phyloP scores from a whole-genome alignment of 2,113 vertebrate species.

The Crotalus tigris region DNA sequence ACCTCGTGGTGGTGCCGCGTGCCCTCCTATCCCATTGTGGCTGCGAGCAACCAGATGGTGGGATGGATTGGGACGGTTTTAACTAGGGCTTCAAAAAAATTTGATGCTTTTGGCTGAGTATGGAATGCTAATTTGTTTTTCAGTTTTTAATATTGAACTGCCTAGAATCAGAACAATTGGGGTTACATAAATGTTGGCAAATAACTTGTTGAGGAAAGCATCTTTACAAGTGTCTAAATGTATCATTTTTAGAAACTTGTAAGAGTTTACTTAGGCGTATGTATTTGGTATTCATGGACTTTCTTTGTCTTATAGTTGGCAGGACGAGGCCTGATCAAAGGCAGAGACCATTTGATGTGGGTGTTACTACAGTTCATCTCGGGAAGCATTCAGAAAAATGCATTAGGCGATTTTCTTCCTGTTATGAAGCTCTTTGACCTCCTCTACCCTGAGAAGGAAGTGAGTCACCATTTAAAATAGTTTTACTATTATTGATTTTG shows the following conservation, averaged over 20 bases:
- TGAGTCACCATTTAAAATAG: conserved; percentile 59
- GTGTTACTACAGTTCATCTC: conserved; percentile 98
- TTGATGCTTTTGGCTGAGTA: not conserved
- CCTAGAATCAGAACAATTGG: not conserved
- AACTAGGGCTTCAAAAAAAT: not conserved
- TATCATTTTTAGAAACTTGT: not conserved
- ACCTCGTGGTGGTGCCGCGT: too few species aligned
- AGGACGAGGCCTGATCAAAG: conserved; percentile 96
- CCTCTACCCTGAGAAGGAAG: conserved; percentile 97
- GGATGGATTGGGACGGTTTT: too few species aligned
- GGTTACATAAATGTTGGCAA: not conserved
- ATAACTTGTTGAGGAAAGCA: not conserved
- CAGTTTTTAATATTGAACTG: not conserved
- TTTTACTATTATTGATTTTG: not conserved
- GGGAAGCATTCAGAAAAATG: conserved; percentile 98
- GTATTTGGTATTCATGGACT: not conserved
- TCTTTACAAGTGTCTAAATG: not conserved
- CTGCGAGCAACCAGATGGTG: too few species aligned
- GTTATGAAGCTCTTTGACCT: conserved; percentile 99
- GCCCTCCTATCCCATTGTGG: too few species aligned
- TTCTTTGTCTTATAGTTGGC: conserved; percentile 81
- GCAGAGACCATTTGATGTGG: conserved; percentile 98
- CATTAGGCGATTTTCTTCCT: conserved; percentile 92
- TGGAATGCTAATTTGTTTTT: not conserved
- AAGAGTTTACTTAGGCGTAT: not conserved